Conservation (phyloP, 2,113 vertebrate species). For the Caracal caracal region DNA sequence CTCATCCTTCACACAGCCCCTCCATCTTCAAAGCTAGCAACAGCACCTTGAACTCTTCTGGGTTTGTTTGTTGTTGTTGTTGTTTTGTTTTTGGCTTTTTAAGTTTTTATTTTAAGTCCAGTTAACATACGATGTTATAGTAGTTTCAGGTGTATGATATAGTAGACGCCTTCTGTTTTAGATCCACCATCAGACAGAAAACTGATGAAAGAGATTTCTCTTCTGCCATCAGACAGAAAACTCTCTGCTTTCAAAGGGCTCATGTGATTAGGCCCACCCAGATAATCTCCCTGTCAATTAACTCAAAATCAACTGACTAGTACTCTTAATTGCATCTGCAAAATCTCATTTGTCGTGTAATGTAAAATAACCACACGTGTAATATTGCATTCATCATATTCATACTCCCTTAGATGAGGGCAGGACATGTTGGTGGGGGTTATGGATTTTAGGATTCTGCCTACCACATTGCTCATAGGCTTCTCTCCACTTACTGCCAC, state of each 20-base stretch:
- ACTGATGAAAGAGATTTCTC: not conserved
- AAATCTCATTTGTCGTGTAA: not conserved
- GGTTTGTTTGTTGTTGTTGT: not conserved
- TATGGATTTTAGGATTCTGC: not conserved
- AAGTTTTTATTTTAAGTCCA: not conserved
- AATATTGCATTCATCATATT: not conserved
- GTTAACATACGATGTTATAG: not conserved
- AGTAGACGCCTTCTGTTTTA: not conserved
- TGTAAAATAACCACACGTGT: not conserved
- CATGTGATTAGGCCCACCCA: not conserved
- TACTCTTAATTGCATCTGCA: slow-evolving; percentile 14
- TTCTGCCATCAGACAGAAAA: not conserved
- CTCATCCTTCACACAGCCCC: not conserved
- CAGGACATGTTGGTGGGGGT: not conserved
- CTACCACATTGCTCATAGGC: not conserved
- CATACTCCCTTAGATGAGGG: not conserved
- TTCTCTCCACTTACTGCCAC: not conserved
- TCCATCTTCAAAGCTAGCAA: not conserved
- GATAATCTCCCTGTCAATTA: not conserved
- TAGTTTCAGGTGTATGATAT: not conserved
- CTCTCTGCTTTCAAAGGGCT: not conserved
- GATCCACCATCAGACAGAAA: not conserved
- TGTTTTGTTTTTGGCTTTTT: not conserved
- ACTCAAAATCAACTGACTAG: not conserved
- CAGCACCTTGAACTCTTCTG: not conserved